phyloP scores from a whole-genome alignment of 2,797 vertebrate species.

The Poeciliopsis presidionis region DNA sequence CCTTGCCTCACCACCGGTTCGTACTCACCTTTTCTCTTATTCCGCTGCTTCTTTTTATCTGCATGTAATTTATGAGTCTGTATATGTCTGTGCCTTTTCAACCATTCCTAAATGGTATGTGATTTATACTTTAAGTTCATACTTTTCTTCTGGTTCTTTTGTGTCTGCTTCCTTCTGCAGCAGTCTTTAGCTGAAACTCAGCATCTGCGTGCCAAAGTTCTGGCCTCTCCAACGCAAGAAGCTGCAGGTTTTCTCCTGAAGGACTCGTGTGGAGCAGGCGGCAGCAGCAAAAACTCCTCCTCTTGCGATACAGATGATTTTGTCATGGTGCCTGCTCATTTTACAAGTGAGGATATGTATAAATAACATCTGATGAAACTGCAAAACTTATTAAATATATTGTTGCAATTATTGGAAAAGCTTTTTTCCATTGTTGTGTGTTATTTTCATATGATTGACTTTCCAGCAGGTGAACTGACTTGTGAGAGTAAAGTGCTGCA shows the following conservation, averaged over 20 bases:
- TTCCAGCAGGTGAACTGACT: conserved; percentile 85
- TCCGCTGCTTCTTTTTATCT: background rate
- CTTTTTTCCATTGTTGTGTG: background rate
- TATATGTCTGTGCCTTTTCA: conserved; percentile 1
- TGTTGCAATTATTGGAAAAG: background rate
- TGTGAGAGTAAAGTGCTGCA: conserved; percentile 88
- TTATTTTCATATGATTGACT: conserved; percentile 13
- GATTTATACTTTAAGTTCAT: background rate
- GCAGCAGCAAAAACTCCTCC: conserved; percentile 94
- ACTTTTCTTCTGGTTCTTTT: background rate
- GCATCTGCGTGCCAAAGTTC: conserved; percentile 87
- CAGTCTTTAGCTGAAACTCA: conserved; percentile 94
- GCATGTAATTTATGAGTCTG: background rate
- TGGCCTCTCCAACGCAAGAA: conserved; percentile 89
- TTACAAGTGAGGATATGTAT: conserved; percentile 82
- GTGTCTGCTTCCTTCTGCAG: conserved; percentile 52
- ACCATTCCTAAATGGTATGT: background rate
- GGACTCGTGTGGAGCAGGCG: conserved; percentile 86
- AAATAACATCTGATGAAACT: conserved; percentile 9
- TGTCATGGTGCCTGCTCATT: conserved; percentile 95
- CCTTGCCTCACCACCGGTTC: conserved; percentile 93
- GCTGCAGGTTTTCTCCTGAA: conserved; percentile 86
- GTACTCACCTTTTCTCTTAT: conserved; percentile 24
- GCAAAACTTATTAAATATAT: background rate
- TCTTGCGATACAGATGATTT: conserved; percentile 98